Conservation (phyloP, 2,888 invertebrate species). For the Pristionchus fissidentatus region DNA sequence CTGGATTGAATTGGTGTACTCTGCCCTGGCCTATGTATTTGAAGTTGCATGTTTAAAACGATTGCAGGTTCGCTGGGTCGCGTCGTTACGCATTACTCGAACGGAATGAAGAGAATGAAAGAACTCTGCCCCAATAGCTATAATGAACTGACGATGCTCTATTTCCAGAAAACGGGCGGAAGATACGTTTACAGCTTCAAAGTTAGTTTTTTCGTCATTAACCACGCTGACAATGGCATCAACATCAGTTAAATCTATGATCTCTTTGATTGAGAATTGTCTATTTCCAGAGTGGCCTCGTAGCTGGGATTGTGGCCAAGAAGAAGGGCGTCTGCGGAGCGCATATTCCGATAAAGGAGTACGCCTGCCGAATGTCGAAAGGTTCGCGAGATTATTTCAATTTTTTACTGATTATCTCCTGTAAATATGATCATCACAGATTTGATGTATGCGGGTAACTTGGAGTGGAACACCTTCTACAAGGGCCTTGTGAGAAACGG, state of each 20-base stretch:
- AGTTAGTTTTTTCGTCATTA: background rate
- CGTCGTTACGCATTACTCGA: background rate
- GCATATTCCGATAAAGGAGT: background rate
- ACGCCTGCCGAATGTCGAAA: background rate
- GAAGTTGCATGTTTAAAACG: too few relatives aligned
- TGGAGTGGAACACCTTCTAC: background rate
- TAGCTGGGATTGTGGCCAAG: background rate
- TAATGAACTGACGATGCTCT: background rate
- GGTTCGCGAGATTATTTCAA: background rate
- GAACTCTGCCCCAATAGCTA: background rate
- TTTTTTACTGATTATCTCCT: too few relatives aligned
- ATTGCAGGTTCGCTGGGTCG: background rate
- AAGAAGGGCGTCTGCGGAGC: background rate
- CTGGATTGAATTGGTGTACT: too few relatives aligned
- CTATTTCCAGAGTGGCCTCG: background rate
- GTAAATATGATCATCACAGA: background rate
- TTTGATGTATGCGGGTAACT: background rate
- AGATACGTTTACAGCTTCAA: background rate
- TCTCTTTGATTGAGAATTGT: too few relatives aligned
- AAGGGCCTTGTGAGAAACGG: background rate
- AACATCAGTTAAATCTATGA: background rate
- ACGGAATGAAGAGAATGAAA: background rate
- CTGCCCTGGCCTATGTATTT: too few relatives aligned
- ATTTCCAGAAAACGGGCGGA: background rate
- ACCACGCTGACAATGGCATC: background rate